Percentiles rank a stretch among this genome's conserved stretches.
These are phyloP conservation scores for Pangasius mekongensis DNA, from an alignment of 2,797 vertebrate species.

Conservation along the genomic window DNA sequence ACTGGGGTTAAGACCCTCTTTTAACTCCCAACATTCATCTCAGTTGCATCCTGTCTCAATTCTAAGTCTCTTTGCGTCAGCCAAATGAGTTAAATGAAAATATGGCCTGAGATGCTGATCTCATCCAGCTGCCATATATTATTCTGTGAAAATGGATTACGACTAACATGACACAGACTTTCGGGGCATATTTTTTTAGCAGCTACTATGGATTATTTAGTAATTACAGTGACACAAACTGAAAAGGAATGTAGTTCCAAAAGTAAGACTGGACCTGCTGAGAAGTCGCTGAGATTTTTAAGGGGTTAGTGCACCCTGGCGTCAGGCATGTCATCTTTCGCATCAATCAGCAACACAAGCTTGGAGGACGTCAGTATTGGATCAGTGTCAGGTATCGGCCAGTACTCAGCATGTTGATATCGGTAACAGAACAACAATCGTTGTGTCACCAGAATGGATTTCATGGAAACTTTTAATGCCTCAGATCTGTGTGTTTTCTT, in stretches of 20 bases:
- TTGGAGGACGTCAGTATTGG: conserved; percentile 13
- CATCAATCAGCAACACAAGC: conserved; percentile 21
- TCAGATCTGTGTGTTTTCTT: conserved; percentile 52
- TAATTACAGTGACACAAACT: not conserved
- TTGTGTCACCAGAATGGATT: conserved; percentile 41
- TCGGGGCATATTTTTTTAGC: not conserved
- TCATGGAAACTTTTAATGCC: conserved; percentile 58
- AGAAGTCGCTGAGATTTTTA: not conserved
- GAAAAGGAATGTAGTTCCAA: not conserved
- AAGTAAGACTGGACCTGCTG: not conserved
- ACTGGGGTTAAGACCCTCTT: not conserved
- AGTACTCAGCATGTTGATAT: conserved; percentile 1
- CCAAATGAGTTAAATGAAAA: not conserved
- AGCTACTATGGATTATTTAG: not conserved
- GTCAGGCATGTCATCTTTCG: conserved; percentile 27
- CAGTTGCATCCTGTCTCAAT: not conserved
- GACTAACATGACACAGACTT: conserved; percentile 8
- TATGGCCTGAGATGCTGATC: not conserved
- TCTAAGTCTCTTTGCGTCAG: not conserved
- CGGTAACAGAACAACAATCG: conserved; percentile 6
- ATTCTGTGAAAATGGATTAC: not conserved
- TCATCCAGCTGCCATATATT: not conserved
- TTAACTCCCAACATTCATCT: not conserved
- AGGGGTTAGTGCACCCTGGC: not conserved
- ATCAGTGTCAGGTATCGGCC: conserved; percentile 8